Evolutionary conservation across 1,140 invertebrate species (phyloP).

Genomic region (Phthorimaea operculella): DNA sequence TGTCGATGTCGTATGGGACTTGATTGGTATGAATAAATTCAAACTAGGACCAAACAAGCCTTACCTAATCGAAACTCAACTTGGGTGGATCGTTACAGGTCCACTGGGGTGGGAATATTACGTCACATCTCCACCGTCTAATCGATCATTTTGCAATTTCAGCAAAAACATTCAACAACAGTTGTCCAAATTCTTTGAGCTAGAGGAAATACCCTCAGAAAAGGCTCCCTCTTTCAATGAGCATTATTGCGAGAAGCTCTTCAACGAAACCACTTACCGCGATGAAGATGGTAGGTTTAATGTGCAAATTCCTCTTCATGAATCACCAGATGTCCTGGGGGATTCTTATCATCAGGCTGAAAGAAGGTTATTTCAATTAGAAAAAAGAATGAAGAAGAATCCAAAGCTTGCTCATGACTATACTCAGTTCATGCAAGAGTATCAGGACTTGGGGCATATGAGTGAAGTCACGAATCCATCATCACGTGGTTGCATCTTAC

Average conservation of each 20-base stretch:
- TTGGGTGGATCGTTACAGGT: constrained; percentile 14
- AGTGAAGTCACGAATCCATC: constrained; percentile 8
- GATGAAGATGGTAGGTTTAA: constrained; percentile 20
- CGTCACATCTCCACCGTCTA: neutral
- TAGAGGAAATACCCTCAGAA: constrained; percentile 9
- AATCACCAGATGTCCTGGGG: constrained; percentile 14
- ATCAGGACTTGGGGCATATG: constrained; percentile 45
- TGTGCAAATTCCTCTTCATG: constrained; percentile 23
- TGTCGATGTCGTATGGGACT: constrained; percentile 10
- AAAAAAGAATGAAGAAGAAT: constrained; percentile 16
- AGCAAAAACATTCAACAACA: constrained; percentile 6
- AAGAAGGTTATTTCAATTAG: constrained; percentile 19
- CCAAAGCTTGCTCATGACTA: constrained; percentile 28
- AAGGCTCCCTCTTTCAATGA: neutral
- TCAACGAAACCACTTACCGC: constrained; percentile 16
- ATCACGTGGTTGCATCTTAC: constrained; percentile 16
- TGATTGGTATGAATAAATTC: neutral
- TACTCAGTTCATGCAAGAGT: constrained; percentile 41
- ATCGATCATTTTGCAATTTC: neutral
- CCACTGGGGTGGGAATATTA: neutral
- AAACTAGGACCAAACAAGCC: constrained; percentile 9
- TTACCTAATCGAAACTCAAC: constrained; percentile 6
- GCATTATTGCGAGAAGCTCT: constrained; percentile 21
- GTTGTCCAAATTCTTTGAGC: constrained; percentile 9
- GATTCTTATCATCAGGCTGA: constrained; percentile 21